A percentile compares a stretch with the other conserved stretches of the same genome.
Evolutionary conservation across 2,113 vertebrate genomes (phyloP).

Genomic region (Coturnix japonica): DNA sequence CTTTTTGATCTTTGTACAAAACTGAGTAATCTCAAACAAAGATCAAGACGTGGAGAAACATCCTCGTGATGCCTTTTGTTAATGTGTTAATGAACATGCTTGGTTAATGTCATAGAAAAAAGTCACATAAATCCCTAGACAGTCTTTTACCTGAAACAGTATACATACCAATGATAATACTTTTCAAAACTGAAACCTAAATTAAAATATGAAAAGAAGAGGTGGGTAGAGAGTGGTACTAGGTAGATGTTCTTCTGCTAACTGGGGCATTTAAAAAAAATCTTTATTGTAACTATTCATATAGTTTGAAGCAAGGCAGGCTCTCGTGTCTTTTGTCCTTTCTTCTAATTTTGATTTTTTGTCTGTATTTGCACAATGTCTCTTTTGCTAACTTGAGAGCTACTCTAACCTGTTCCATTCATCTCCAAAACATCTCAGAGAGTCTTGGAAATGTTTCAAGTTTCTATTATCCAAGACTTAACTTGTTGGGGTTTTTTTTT

Average conservation of each 20-base stretch:
- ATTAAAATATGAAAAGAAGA: conserved; percentile 66
- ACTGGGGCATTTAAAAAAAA: neutral
- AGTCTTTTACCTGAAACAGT: conserved; percentile 15
- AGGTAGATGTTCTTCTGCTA: conserved; percentile 55
- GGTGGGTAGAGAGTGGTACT: conserved; percentile 16
- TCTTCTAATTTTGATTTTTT: conserved; percentile 39
- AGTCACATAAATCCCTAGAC: conserved; percentile 4
- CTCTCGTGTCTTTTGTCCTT: conserved; percentile 20
- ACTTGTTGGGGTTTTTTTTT: neutral
- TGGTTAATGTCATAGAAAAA: neutral
- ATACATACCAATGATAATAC: neutral
- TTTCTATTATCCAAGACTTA: conserved; percentile 47
- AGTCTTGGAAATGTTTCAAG: conserved; percentile 51
- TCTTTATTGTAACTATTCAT: conserved; percentile 3
- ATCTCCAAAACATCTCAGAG: conserved; percentile 30
- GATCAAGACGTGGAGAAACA: neutral
- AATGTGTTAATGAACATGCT: conserved; percentile 42
- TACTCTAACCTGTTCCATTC: conserved; percentile 36
- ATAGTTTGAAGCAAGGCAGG: neutral
- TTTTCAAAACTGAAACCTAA: conserved; percentile 52
- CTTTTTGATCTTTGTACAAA: conserved; percentile 25
- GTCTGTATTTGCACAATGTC: conserved; percentile 19
- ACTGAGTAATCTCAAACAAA: conserved; percentile 14
- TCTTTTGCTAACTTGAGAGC: conserved; percentile 25
- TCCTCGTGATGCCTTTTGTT: conserved; percentile 11